Conservation (phyloP, 2,113 vertebrate genomes). For the Laticauda colubrina region DNA sequence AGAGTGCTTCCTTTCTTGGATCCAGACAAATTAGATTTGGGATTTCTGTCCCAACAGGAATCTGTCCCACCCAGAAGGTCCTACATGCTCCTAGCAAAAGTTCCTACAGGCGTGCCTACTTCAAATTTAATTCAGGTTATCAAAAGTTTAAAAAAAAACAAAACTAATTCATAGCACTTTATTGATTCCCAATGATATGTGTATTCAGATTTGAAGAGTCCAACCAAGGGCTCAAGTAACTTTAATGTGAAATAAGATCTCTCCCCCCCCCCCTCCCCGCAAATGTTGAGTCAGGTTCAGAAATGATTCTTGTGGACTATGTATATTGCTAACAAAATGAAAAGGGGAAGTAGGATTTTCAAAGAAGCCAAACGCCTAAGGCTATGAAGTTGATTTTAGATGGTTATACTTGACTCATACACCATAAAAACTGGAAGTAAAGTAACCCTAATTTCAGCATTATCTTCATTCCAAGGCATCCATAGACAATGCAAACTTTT, state of each 20-base stretch:
- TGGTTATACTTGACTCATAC: not conserved
- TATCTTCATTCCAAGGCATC: not conserved
- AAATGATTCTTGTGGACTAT: not conserved
- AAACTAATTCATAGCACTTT: not conserved
- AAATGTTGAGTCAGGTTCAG: not conserved
- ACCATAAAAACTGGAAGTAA: not conserved
- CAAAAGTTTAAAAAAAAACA: not conserved
- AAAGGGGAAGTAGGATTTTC: not conserved
- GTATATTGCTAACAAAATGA: not conserved
- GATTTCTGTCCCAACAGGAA: not conserved
- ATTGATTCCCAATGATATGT: not conserved
- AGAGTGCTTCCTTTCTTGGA: not conserved
- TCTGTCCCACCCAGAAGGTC: not conserved
- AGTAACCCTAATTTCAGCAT: not conserved
- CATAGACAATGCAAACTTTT: not conserved
- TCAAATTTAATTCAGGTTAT: not conserved
- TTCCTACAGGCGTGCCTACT: not conserved
- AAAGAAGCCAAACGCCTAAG: not conserved
- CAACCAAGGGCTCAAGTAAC: not conserved
- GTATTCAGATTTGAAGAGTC: not conserved
- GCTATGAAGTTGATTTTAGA: not conserved
- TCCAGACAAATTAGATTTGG: not conserved
- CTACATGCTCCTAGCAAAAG: not conserved
- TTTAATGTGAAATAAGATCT: not conserved
- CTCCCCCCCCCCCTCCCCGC: accelerated